Conservation (phyloP, 2,888 invertebrate genomes). For the Orthosia cruda region DNA sequence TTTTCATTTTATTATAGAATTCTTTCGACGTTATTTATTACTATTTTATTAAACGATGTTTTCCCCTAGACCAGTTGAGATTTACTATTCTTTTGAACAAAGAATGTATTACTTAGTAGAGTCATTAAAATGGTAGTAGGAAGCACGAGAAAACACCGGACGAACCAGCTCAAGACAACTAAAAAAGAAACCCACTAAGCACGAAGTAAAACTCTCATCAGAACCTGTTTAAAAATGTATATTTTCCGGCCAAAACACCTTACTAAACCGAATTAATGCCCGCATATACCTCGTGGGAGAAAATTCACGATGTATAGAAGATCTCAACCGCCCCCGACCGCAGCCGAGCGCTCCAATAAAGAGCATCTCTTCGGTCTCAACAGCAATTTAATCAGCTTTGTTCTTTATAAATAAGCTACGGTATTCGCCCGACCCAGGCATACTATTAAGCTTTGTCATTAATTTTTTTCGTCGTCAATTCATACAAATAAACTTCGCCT, state of each 20-base stretch:
- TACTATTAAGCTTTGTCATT: conserved; percentile 71
- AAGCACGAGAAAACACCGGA: conserved; percentile 29
- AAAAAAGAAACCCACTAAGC: conserved; percentile 30
- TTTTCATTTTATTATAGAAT: conserved; percentile 65
- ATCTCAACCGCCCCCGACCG: conserved; percentile 66
- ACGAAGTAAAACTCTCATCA: conserved; percentile 59
- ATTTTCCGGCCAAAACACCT: conserved; percentile 63
- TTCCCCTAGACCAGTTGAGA: background rate
- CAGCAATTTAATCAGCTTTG: conserved; percentile 86
- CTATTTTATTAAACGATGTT: conserved; percentile 27
- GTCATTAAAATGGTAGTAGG: conserved; percentile 39
- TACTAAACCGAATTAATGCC: conserved; percentile 64
- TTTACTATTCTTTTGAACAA: background rate
- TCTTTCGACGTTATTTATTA: conserved; percentile 51
- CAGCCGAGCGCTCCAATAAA: conserved; percentile 76
- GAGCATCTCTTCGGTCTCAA: conserved; percentile 78
- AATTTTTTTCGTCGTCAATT: conserved; percentile 67
- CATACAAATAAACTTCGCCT: conserved; percentile 66
- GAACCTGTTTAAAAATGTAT: conserved; percentile 67
- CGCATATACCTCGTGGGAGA: conserved; percentile 60
- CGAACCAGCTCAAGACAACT: conserved; percentile 12
- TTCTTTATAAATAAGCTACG: conserved; percentile 82
- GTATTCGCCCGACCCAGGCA: conserved; percentile 74
- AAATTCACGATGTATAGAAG: conserved; percentile 66
- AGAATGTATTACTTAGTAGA: conserved; percentile 13